Evolutionary conservation across 2,113 vertebrate genomes (phyloP).

Genomic region (Acrocephalus kingi): DNA sequence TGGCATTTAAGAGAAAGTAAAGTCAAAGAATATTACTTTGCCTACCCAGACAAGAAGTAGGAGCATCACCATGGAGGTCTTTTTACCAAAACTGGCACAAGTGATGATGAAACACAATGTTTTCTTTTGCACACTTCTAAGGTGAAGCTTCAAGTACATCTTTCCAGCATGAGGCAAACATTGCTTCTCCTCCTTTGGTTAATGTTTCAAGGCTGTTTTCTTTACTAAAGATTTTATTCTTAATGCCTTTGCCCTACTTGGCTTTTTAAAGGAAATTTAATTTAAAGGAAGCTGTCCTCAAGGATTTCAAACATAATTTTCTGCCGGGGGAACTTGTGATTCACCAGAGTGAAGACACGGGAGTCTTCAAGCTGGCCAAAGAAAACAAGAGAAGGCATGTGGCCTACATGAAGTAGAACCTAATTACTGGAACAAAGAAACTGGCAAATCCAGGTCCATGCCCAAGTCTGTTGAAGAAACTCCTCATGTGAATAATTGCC

Average conservation of each 20-base stretch:
- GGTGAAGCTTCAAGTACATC: background rate
- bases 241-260: slow-evolving; percentile 32
- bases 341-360: background rate
- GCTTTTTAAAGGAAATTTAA: slow-evolving; percentile 47
- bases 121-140: background rate
- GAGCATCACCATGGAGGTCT: background rate
- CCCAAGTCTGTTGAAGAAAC: background rate
- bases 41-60: background rate
- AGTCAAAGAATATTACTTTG: background rate
- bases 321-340: background rate
- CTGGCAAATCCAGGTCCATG: background rate
- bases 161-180: background rate
- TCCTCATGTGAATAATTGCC: background rate
- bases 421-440: slow-evolving; percentile 51
- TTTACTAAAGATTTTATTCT: slow-evolving; percentile 15
- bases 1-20: background rate
- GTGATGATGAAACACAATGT: background rate
- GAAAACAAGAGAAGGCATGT: slow-evolving; percentile 39
- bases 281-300: slow-evolving; percentile 43
- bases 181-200: background rate
- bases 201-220: slow-evolving; percentile 4
- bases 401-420: background rate
- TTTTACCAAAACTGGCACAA: background rate
- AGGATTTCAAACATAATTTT: slow-evolving; percentile 33
- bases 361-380: slow-evolving; percentile 17